These are phyloP conservation scores for Xestia sexstrigata DNA, from an alignment of 2,888 invertebrate genomes.

Conservation along the genomic window DNA sequence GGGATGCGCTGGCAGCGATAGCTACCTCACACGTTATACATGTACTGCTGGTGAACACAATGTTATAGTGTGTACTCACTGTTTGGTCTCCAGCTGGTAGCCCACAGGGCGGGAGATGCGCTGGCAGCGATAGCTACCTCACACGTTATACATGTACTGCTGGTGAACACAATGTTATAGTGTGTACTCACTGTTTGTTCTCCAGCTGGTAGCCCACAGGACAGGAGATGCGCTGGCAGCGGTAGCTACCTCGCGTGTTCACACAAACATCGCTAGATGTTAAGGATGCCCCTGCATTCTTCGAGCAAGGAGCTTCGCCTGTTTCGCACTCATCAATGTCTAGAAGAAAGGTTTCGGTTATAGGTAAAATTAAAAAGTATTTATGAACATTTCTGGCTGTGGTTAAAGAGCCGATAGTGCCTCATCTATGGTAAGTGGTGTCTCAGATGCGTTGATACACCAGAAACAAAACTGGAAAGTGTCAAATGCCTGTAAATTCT, in stretches of 20 bases:
- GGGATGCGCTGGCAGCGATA: too few species aligned
- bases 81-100: too few species aligned
- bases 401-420: background rate
- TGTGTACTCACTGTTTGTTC: conserved; percentile 93
- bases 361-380: background rate
- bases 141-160: too few species aligned
- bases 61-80: too few species aligned
- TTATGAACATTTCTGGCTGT: background rate
- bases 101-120: too few species aligned
- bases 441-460: background rate
- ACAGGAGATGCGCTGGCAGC: conserved; percentile 96
- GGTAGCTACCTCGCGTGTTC: conserved; percentile 96
- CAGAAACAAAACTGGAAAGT: background rate
- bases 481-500: background rate
- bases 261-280: conserved; percentile 92
- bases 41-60: too few species aligned
- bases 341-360: conserved; percentile 53
- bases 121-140: too few species aligned
- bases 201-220: conserved; percentile 96
- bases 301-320: conserved; percentile 94
- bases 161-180: too few species aligned
- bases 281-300: conserved; percentile 90
- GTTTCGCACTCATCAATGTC: conserved; percentile 95
- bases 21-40: too few species aligned
- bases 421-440: background rate